Evolutionary conservation across 2,888 invertebrate species (phyloP).

Genomic region (Dorcus hopei): DNA sequence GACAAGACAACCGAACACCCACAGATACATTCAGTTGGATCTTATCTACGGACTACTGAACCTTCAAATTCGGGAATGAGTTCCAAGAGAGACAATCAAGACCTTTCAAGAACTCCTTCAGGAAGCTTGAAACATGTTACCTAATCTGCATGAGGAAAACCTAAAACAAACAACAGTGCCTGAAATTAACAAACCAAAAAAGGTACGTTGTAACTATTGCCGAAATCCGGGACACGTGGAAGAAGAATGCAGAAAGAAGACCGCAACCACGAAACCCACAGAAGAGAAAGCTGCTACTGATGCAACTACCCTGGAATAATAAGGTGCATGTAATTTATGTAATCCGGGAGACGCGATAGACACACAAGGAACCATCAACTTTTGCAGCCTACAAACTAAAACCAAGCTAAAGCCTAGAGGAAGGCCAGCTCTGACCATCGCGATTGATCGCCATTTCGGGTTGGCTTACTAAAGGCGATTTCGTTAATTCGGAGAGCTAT

Average conservation of each 20-base stretch:
- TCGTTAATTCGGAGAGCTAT: too few relatives aligned
- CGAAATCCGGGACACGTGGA: not conserved
- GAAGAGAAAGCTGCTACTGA: constrained; percentile 18
- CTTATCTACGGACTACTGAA: constrained; percentile 9
- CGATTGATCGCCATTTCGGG: not conserved
- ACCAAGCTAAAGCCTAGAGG: not conserved
- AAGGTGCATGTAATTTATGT: constrained; percentile 20
- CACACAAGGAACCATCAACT: too few relatives aligned
- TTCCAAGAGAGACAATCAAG: not conserved
- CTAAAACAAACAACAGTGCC: too few relatives aligned
- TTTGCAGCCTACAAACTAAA: not conserved
- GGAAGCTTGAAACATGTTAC: too few relatives aligned
- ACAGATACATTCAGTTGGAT: constrained; percentile 2
- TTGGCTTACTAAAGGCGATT: too few relatives aligned
- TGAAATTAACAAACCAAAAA: not conserved
- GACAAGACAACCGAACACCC: not conserved
- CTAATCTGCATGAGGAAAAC: too few relatives aligned
- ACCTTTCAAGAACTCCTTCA: constrained; percentile 5
- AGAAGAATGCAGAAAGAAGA: constrained; percentile 3
- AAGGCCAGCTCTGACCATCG: not conserved
- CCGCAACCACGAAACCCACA: not conserved
- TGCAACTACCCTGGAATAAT: constrained; percentile 25
- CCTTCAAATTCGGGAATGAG: not conserved
- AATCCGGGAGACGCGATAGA: too few relatives aligned
- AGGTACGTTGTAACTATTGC: not conserved